Evolutionary conservation across 2,888 invertebrate species (phyloP).

Genomic region (Lepidochrysops patricia): DNA sequence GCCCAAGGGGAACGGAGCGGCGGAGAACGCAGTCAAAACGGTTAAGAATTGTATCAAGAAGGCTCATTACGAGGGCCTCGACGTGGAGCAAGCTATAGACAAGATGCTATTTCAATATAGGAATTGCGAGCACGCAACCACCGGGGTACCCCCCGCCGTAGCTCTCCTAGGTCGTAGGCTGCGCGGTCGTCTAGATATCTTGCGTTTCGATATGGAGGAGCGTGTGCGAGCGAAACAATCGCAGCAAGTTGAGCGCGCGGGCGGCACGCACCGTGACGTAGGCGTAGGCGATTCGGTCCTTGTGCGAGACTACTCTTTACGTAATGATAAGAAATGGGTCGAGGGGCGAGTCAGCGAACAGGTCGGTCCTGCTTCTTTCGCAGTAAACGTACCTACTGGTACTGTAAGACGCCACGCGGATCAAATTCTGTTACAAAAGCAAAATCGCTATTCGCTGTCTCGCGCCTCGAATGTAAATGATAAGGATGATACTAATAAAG

Average conservation of each 20-base stretch:
- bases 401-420: not conserved
- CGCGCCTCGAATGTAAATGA: too few species aligned
- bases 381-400: not conserved
- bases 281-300: not conserved
- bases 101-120: constrained; percentile 19
- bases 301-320: not conserved
- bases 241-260: not conserved
- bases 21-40: constrained; percentile 23
- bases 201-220: not conserved
- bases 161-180: constrained; percentile 4
- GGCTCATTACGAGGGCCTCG: constrained; percentile 13
- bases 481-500: too few species aligned
- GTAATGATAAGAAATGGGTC: not conserved
- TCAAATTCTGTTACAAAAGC: too few species aligned
- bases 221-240: not conserved
- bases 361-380: not conserved
- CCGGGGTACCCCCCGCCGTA: constrained; percentile 18
- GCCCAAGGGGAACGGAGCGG: constrained; percentile 24
- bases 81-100: constrained; percentile 13
- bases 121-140: constrained; percentile 18
- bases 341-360: not conserved
- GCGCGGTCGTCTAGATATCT: not conserved
- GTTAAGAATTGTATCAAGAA: constrained; percentile 25
- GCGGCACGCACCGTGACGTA: not conserved
- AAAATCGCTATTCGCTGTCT: too few species aligned